A percentile compares a stretch with the other conserved stretches of the same genome.
phyloP scores from a whole-genome alignment of 2,888 invertebrate genomes.

The Campoletis raptor region DNA sequence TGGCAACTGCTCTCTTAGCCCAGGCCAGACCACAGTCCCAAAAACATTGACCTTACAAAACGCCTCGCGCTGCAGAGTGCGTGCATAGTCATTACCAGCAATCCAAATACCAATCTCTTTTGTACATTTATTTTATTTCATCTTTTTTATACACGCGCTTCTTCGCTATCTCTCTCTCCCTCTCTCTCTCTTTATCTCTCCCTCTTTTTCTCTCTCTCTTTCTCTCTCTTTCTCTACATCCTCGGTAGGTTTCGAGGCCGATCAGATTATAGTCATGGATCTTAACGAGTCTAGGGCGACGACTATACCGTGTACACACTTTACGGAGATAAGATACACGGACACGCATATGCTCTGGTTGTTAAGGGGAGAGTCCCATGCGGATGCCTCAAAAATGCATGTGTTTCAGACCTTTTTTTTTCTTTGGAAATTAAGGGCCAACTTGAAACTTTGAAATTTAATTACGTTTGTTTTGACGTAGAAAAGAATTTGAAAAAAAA shows the following conservation, averaged over 20 bases:
- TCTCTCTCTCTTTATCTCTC: not conserved
- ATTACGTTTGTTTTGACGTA: too few relatives aligned
- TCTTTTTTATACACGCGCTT: not conserved
- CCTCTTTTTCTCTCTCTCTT: not conserved
- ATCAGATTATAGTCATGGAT: constrained; percentile 33
- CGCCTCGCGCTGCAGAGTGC: constrained; percentile 3
- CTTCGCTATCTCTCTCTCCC: not conserved
- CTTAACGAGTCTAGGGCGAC: constrained; percentile 38
- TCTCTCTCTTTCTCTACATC: not conserved
- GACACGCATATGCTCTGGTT: not conserved
- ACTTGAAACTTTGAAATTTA: too few relatives aligned
- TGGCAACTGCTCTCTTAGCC: constrained; percentile 78
- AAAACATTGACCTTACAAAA: constrained; percentile 81
- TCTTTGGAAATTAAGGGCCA: too few relatives aligned
- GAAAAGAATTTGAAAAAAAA: too few relatives aligned
- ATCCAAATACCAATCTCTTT: not conserved
- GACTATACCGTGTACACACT: not conserved
- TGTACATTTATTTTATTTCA: not conserved
- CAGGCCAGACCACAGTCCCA: constrained; percentile 76
- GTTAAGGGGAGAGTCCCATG: too few relatives aligned
- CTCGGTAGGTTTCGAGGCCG: constrained; percentile 12
- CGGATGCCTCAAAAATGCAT: too few relatives aligned
- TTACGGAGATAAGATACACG: constrained; percentile 24
- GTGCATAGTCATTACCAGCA: constrained; percentile 15
- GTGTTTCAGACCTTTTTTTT: too few relatives aligned